A percentile compares a stretch with the other conserved stretches of the same genome.
These are phyloP conservation scores for Labroides dimidiatus DNA, from an alignment of 2,797 vertebrate genomes.

Conservation along the genomic window DNA sequence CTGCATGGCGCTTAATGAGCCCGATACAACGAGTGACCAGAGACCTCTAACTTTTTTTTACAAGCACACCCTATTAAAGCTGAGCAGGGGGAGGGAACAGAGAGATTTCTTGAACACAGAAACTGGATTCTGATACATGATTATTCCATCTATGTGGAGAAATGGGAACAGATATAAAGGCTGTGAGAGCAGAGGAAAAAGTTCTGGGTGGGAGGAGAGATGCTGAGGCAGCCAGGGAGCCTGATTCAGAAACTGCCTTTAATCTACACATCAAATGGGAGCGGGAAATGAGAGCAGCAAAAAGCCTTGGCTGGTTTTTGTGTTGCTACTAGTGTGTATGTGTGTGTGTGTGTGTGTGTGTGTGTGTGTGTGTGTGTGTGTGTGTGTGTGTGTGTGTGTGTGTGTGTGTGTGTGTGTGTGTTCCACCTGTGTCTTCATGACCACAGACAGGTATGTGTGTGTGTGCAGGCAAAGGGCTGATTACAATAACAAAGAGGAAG, in stretches of 20 bases:
- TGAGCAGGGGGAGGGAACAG: conserved; percentile 6
- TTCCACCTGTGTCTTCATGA: conserved; percentile 54
- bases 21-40: conserved; percentile 64
- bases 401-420: conserved; percentile 15
- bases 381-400: conserved; percentile 8
- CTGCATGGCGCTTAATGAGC: conserved; percentile 70
- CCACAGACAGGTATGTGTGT: conserved; percentile 24
- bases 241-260: conserved; percentile 61
- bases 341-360: conserved; percentile 22
- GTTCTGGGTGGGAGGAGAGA: conserved; percentile 54
- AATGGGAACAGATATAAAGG: conserved; percentile 32
- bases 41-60: conserved; percentile 68
- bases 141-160: conserved; percentile 37
- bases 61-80: conserved; percentile 63
- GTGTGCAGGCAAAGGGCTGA: conserved; percentile 45
- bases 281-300: conserved; percentile 66
- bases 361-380: conserved; percentile 38
- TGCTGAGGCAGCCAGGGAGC: conserved; percentile 60
- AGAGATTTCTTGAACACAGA: conserved; percentile 35
- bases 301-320: conserved; percentile 45
- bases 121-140: conserved; percentile 34
- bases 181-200: conserved; percentile 25
- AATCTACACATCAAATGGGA: conserved; percentile 81
- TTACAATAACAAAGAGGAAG: conserved; percentile 71
- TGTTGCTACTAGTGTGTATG: conserved; percentile 6